Conservation (phyloP, 2,797 vertebrate genomes). For the Parotocinclus haroldoi region DNA sequence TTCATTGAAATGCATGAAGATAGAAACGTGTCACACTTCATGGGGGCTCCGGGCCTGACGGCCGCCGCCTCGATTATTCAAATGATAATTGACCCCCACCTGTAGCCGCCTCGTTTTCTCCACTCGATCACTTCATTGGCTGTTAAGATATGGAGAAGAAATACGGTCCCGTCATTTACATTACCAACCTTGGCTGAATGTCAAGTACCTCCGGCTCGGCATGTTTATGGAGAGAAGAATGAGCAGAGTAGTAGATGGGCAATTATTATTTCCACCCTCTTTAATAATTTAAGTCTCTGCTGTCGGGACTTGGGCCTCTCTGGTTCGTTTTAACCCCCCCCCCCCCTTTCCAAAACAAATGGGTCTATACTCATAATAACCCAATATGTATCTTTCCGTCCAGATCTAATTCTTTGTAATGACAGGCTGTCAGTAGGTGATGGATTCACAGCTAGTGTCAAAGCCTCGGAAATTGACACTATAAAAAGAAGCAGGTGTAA, state of each 20-base stretch:
- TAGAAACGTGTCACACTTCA: conserved; percentile 99
- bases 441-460: conserved; percentile 71
- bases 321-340: conserved; percentile 59
- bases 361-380: conserved; percentile 76
- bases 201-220: conserved; percentile 83
- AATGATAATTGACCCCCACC: conserved; percentile 99
- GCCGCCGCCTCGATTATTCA: conserved; percentile 95
- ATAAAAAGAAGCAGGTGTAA: conserved; percentile 46
- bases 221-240: conserved; percentile 76
- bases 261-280: conserved; percentile 85
- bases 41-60: conserved; percentile 83
- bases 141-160: conserved; percentile 89
- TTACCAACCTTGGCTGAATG: conserved; percentile 95
- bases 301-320: conserved; percentile 56
- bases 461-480: conserved; percentile 64
- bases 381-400: conserved; percentile 72
- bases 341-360: conserved; percentile 67
- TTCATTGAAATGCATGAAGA: conserved; percentile 99
- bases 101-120: conserved; percentile 86
- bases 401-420: conserved; percentile 71
- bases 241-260: conserved; percentile 82
- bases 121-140: conserved; percentile 96
- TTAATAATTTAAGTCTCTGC: conserved; percentile 82
- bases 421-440: conserved; percentile 71
- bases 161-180: conserved; percentile 95